phyloP scores from a whole-genome alignment of 2,113 vertebrate species.

The Leiothrix lutea region DNA sequence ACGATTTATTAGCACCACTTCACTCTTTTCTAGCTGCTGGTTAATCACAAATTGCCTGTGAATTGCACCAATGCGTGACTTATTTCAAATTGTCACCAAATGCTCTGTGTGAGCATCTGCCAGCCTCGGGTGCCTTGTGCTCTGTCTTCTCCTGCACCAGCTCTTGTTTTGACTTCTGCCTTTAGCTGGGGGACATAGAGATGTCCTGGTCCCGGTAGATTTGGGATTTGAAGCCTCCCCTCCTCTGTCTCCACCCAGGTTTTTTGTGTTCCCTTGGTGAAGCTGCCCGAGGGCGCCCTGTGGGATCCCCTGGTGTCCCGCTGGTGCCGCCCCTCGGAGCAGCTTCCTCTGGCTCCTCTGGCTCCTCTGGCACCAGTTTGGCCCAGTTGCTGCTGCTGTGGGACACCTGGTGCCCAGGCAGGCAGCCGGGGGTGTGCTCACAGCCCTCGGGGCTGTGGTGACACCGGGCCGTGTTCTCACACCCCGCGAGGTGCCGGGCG shows the following conservation, averaged over 20 bases:
- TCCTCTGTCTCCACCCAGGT: not conserved
- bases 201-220: accelerated
- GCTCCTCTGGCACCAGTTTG: not conserved
- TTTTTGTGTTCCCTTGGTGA: not conserved
- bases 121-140: not conserved
- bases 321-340: not conserved
- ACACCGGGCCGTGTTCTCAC: accelerated
- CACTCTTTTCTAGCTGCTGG: not conserved
- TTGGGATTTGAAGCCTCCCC: not conserved
- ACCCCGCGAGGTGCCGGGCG: not conserved
- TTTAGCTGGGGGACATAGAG: not conserved
- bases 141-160: not conserved
- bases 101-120: not conserved
- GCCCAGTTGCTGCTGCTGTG: accelerated
- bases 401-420: too few species aligned
- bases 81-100: not conserved
- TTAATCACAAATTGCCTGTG: not conserved
- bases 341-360: not conserved
- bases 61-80: not conserved
- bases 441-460: not conserved
- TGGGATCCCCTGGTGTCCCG: accelerated
- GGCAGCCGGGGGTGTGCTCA: not conserved
- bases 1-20: not conserved
- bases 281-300: not conserved
- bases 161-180: not conserved